phyloP scores from a whole-genome alignment of 2,113 vertebrate genomes.

The Oplegnathus fasciatus region DNA sequence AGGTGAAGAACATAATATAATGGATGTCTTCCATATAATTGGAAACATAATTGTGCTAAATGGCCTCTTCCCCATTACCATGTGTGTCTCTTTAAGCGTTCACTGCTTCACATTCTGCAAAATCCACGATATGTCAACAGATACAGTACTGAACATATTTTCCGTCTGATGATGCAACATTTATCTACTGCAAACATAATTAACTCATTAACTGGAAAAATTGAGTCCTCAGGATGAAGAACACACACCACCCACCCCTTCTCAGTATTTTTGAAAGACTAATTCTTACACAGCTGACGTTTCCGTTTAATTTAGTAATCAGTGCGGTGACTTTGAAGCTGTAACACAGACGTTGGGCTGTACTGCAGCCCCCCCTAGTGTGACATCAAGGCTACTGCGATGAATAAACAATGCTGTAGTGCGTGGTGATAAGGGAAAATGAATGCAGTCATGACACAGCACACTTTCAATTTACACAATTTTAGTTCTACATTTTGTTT shows the following conservation, averaged over 20 bases:
- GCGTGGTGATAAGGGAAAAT: neutral
- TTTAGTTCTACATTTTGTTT: neutral
- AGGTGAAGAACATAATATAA: neutral
- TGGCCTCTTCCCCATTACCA: neutral
- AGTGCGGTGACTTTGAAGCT: neutral
- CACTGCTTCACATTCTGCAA: constrained; percentile 2
- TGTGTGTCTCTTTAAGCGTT: neutral
- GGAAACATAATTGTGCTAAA: neutral
- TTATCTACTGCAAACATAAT: constrained; percentile 44
- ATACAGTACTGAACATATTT: neutral
- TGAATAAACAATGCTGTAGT: accelerated
- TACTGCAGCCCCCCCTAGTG: constrained; percentile 56
- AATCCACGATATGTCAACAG: constrained; percentile 25
- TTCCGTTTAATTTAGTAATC: neutral
- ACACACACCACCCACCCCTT: constrained; percentile 5
- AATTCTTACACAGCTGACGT: neutral
- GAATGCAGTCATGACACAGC: constrained; percentile 5
- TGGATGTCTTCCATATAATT: neutral
- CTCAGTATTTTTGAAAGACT: constrained; percentile 4
- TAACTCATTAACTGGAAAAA: constrained; percentile 44
- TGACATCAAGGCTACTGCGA: neutral
- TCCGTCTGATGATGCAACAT: constrained; percentile 23
- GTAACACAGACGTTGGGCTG: neutral
- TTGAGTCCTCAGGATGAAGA: constrained; percentile 38
- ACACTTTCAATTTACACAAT: neutral